Evolutionary conservation across 2,888 invertebrate species (phyloP), one percentile per base, ranked within the genome.

Genomic region (Brachyptera putata): DNA sequence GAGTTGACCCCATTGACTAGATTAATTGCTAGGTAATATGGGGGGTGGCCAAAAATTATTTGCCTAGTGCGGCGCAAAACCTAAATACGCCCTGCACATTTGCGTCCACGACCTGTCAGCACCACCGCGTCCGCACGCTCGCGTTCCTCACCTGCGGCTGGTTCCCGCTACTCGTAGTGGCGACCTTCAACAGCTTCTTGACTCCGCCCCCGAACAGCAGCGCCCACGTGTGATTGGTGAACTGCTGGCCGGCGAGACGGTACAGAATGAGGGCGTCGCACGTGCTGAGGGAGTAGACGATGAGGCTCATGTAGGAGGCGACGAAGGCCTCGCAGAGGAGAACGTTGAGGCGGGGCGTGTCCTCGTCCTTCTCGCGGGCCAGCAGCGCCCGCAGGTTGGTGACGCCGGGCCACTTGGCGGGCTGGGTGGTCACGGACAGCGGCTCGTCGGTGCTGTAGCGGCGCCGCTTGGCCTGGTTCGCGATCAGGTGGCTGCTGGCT

Each of bases 201-300:
- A 92, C 91, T 2, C 95, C 95, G 3, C 95, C 95, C 0, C 95
- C 95, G 70, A 91, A 95, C 21, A 95, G 80, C 9, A 81, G 80
- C 1, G 87, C 78, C 84, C 97, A 98, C 16, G 92, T 86, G 43
- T 81, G 81, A 21, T 84, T 83, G 63, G 85, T 83, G 61, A 95
- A 89, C 59, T 81, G 81, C 70, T 95, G 93, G 0, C 93, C 93
- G 1, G 89, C 84, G 9, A 97, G 83, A 14, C 95, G 82, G 73
- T 88, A 93, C 62, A 99, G 78, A 68, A 97, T 86, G 63, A 95
- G 91, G 63, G 95, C 90, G 76, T 99, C 98, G 69, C 95, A 90
- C 2, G 94, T 92, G 16, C 93, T 87, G 56, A 98, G 74, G 1
- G 95, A 95, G 77, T 97, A 96, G 62, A 95, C 87, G 64, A 98